A percentile compares a stretch with the other conserved stretches of the same genome.
Evolutionary conservation across 2,113 vertebrate genomes (phyloP).

Genomic region (Myrmecobius fasciatus): DNA sequence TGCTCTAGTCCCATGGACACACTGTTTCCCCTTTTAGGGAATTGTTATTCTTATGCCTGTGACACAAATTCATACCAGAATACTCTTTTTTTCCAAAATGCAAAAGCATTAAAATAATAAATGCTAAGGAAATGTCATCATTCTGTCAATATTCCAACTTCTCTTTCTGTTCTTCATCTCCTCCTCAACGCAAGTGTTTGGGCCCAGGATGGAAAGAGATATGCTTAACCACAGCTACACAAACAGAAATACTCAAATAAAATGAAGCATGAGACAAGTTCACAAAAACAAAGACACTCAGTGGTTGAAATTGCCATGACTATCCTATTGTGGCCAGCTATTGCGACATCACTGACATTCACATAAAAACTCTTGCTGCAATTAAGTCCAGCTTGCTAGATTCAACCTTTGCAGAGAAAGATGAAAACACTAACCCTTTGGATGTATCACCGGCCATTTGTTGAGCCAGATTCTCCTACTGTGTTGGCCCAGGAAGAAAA

Average conservation of each 20-base stretch:
- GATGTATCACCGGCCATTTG: constrained; percentile 48
- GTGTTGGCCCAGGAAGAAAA: neutral
- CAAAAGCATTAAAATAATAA: constrained; percentile 43
- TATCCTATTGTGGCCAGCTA: constrained; percentile 73
- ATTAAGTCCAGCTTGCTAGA: constrained; percentile 64
- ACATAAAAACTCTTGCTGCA: constrained; percentile 68
- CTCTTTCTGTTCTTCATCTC: constrained; percentile 43
- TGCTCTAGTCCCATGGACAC: neutral
- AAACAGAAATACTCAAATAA: constrained; percentile 72
- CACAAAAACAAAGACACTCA: constrained; percentile 74
- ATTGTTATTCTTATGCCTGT: constrained; percentile 26
- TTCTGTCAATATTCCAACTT: constrained; percentile 47
- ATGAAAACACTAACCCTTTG: constrained; percentile 46
- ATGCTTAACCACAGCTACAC: constrained; percentile 59
- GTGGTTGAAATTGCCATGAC: constrained; percentile 68
- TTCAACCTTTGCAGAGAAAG: constrained; percentile 2
- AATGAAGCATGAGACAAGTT: constrained; percentile 68
- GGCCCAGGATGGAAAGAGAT: constrained; percentile 56
- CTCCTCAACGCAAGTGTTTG: constrained; percentile 59
- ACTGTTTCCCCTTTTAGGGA: constrained; percentile 27
- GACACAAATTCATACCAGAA: constrained; percentile 51
- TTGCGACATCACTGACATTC: constrained; percentile 76
- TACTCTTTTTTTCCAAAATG: constrained; percentile 51
- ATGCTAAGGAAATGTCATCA: constrained; percentile 16
- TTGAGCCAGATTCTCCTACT: constrained; percentile 20